phyloP scores from a whole-genome alignment of 2,797 vertebrate species.

The Triplophysa bombifrons region DNA sequence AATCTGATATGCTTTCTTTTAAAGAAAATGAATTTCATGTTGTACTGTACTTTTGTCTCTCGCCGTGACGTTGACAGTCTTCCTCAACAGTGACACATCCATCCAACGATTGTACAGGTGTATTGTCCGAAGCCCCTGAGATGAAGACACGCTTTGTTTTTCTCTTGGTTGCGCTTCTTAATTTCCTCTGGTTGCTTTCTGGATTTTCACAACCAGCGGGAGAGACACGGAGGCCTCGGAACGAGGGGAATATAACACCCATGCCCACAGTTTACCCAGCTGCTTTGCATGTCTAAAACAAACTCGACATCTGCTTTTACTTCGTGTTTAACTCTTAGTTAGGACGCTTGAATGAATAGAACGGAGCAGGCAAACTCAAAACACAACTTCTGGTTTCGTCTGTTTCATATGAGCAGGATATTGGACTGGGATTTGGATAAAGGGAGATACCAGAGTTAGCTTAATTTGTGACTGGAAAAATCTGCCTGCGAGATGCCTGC shows the following conservation, averaged over 20 bases:
- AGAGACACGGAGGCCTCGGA: constrained; percentile 63
- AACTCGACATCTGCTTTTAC: constrained; percentile 84
- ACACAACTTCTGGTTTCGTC: constrained; percentile 75
- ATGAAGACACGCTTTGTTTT: background rate
- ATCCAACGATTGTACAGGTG: background rate
- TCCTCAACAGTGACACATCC: background rate
- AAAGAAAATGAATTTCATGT: background rate
- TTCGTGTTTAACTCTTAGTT: constrained; percentile 76
- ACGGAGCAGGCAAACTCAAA: constrained; percentile 74
- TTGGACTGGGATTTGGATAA: constrained; percentile 61
- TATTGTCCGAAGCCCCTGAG: background rate
- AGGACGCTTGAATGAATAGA: constrained; percentile 56
- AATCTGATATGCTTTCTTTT: background rate
- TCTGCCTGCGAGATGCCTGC: constrained; percentile 57
- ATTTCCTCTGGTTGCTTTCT: constrained; percentile 58
- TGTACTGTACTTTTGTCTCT: background rate
- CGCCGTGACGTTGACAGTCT: background rate
- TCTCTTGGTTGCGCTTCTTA: constrained; percentile 41
- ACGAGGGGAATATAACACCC: constrained; percentile 68
- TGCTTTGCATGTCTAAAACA: constrained; percentile 85
- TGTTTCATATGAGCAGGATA: constrained; percentile 72
- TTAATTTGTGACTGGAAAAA: constrained; percentile 74
- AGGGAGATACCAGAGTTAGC: constrained; percentile 64
- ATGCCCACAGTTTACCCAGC: constrained; percentile 80
- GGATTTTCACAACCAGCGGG: constrained; percentile 66